A percentile compares a stretch with the other conserved stretches of the same genome.
Evolutionary conservation across 2,888 invertebrate genomes (phyloP).

Genomic region (Drosophila limbata): DNA sequence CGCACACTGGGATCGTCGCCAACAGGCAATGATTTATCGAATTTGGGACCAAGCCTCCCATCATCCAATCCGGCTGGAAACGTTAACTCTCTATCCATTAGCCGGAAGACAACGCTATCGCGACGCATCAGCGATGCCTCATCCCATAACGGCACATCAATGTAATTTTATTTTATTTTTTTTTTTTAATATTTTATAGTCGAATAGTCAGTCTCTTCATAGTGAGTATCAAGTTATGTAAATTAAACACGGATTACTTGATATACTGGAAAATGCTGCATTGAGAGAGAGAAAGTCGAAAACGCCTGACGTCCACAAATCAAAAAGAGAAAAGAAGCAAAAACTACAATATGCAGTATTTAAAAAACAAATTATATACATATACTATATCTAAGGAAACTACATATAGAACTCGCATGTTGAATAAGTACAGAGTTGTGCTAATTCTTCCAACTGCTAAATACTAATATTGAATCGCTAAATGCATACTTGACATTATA

Average conservation of each 20-base stretch:
- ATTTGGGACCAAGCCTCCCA: conserved; percentile 50
- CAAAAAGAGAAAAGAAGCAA: conserved; percentile 1
- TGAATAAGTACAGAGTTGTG: conserved; percentile 26
- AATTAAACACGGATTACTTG: conserved; percentile 39
- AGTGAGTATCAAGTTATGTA: conserved; percentile 42
- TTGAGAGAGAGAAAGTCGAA: conserved; percentile 7
- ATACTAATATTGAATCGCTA: conserved; percentile 31
- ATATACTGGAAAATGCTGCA: conserved; percentile 24
- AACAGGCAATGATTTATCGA: conserved; percentile 92
- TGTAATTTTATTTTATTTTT: conserved; percentile 71
- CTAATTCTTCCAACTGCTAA: conserved; percentile 24
- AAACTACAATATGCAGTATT: conserved; percentile 21
- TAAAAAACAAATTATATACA: conserved; percentile 9
- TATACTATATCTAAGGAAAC: conserved; percentile 3
- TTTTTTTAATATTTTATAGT: conserved; percentile 52
- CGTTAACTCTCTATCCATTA: conserved; percentile 85
- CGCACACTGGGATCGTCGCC: conserved; percentile 91
- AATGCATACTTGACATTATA: conserved; percentile 16
- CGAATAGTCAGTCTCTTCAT: conserved; percentile 16
- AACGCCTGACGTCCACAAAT: conserved; percentile 41
- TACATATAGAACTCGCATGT: conserved; percentile 26
- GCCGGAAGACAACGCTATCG: conserved; percentile 84
- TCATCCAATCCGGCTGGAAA: conserved; percentile 76
- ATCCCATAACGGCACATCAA: conserved; percentile 81
- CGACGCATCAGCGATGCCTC: conserved; percentile 85